phyloP scores from a whole-genome alignment of 1,140 invertebrate genomes.

The Zophobas atratus region DNA sequence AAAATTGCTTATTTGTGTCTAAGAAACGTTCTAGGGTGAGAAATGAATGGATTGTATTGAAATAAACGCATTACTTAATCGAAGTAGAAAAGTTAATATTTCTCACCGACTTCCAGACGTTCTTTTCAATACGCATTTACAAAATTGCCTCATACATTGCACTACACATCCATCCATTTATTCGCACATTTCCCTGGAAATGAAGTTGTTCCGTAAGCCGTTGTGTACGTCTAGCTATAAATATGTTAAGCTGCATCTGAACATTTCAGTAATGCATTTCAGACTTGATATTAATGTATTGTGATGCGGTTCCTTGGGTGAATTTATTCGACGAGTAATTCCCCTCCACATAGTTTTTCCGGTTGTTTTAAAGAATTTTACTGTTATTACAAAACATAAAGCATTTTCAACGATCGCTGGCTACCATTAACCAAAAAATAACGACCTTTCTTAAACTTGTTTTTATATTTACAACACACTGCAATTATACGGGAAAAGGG shows the following conservation, averaged over 20 bases:
- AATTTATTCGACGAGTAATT: conserved; percentile 11
- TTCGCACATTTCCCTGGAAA: conserved; percentile 32
- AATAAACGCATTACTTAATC: too few species aligned
- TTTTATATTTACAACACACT: background rate
- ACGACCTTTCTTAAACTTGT: conserved; percentile 2
- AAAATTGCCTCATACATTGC: background rate
- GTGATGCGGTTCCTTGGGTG: conserved; percentile 10
- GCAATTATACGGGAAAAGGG: background rate
- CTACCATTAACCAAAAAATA: conserved; percentile 11
- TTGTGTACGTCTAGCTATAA: conserved; percentile 9
- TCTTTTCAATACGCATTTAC: too few species aligned
- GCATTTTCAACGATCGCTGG: background rate
- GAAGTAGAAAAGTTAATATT: too few species aligned
- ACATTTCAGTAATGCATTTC: conserved; percentile 26
- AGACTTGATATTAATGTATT: conserved; percentile 25
- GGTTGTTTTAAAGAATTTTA: conserved; percentile 20
- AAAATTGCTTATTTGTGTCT: too few species aligned
- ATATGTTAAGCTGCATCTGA: conserved; percentile 28
- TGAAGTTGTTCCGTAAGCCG: conserved; percentile 21
- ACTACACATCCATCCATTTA: conserved; percentile 7
- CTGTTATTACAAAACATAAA: conserved; percentile 11
- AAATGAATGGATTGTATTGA: too few species aligned
- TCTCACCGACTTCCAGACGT: too few species aligned
- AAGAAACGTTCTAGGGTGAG: too few species aligned
- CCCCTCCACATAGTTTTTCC: background rate